phyloP scores from a whole-genome alignment of 2,113 vertebrate species.

The Sapayoa aenigma region DNA sequence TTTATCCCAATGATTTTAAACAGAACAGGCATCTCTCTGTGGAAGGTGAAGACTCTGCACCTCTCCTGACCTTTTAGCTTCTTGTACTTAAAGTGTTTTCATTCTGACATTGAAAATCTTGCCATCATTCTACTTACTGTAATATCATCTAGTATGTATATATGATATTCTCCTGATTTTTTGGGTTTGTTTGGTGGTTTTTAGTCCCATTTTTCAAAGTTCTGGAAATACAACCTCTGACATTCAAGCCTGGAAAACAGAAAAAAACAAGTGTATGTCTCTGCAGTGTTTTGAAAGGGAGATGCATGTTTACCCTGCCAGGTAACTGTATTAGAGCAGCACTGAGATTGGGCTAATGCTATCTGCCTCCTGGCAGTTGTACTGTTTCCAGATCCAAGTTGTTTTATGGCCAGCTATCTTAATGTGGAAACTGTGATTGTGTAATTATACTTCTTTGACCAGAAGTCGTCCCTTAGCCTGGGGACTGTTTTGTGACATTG shows the following conservation, averaged over 20 bases:
- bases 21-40: neutral
- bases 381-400: neutral
- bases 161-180: neutral
- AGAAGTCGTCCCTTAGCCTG: neutral
- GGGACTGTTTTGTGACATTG: neutral
- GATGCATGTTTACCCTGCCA: neutral
- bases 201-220: neutral
- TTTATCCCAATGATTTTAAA: neutral
- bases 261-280: neutral
- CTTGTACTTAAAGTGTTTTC: neutral
- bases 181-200: neutral
- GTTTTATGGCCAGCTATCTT: neutral
- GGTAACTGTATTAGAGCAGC: neutral
- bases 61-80: neutral
- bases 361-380: neutral
- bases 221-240: neutral
- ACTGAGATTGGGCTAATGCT: neutral
- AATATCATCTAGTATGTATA: neutral
- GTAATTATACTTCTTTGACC: neutral
- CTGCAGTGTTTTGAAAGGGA: neutral
- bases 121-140: neutral
- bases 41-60: neutral
- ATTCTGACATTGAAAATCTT: neutral
- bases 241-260: neutral
- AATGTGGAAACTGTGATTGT: neutral